phyloP scores from a whole-genome alignment of 2,113 vertebrate genomes.

The Turnix velox region DNA sequence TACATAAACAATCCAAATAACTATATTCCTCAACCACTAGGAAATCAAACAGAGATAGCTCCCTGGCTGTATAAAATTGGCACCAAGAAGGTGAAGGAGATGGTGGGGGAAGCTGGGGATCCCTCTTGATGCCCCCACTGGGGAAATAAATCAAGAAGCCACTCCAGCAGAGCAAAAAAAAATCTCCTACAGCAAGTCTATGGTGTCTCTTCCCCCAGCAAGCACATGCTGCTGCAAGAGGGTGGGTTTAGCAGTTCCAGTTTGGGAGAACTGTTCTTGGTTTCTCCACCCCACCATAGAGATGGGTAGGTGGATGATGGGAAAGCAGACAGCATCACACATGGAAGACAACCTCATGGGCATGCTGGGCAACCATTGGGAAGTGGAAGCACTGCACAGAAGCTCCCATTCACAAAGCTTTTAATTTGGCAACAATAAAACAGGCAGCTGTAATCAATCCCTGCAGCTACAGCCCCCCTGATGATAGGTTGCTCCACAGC shows the following conservation, averaged over 20 bases:
- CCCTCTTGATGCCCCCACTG: constrained; percentile 16
- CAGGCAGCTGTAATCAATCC: not conserved
- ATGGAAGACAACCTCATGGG: not conserved
- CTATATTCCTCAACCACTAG: not conserved
- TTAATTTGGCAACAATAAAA: not conserved
- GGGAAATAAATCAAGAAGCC: not conserved
- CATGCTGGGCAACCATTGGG: not conserved
- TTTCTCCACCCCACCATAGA: not conserved
- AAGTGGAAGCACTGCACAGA: not conserved
- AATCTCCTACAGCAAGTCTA: not conserved
- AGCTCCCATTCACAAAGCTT: not conserved
- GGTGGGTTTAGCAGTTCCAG: accelerated
- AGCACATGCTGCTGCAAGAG: accelerated
- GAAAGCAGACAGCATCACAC: accelerated
- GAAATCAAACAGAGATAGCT: not conserved
- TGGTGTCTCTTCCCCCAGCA: accelerated
- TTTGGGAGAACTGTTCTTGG: not conserved
- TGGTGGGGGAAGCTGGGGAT: not conserved
- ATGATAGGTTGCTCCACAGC: not conserved
- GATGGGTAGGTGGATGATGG: not conserved
- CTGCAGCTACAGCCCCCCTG: not conserved
- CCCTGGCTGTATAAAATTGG: not conserved
- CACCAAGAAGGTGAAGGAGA: not conserved
- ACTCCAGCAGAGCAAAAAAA: not conserved
- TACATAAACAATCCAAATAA: not conserved